These are phyloP conservation scores for Netelia virgata DNA, from an alignment of 2,888 invertebrate genomes.

Conservation along the genomic window DNA sequence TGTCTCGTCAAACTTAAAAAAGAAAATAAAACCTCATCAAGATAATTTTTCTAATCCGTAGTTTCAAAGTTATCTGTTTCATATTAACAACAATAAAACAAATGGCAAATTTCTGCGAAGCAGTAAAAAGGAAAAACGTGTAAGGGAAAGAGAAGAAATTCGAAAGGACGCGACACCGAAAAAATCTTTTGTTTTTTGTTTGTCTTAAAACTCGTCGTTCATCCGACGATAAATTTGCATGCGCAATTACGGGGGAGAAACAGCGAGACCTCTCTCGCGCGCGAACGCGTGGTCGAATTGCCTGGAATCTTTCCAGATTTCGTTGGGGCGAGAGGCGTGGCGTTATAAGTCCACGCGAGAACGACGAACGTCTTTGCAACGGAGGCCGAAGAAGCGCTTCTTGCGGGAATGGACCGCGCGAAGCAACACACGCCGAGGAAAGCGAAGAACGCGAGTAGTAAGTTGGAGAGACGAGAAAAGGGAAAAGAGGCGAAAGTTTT, in stretches of 20 bases:
- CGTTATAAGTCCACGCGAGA: constrained; percentile 15
- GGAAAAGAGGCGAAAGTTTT: constrained; percentile 41
- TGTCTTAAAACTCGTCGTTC: constrained; percentile 65
- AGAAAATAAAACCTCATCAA: constrained; percentile 1
- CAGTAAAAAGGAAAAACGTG: constrained; percentile 18
- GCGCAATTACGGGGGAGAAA: constrained; percentile 61
- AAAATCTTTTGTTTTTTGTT: constrained; percentile 17
- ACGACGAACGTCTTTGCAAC: constrained; percentile 1
- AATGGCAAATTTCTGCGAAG: constrained; percentile 2
- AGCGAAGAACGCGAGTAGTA: constrained; percentile 36
- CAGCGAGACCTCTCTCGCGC: constrained; percentile 27
- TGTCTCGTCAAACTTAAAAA: constrained; percentile 43
- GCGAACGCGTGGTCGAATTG: constrained; percentile 55
- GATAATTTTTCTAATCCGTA: constrained; percentile 28
- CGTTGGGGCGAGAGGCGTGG: constrained; percentile 34
- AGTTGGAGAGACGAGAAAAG: constrained; percentile 42
- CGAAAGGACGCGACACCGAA: constrained; percentile 53
- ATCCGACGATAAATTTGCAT: constrained; percentile 70
- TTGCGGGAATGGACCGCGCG: constrained; percentile 3
- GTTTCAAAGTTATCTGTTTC: constrained; percentile 20
- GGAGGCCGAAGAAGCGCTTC: constrained; percentile 8
- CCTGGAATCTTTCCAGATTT: constrained; percentile 70
- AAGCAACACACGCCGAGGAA: constrained; percentile 47
- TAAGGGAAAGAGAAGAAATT: constrained; percentile 41
- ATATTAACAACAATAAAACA: too few relatives aligned